Conservation (phyloP, 2,113 vertebrate species). For the Chlamydotis undulata region DNA sequence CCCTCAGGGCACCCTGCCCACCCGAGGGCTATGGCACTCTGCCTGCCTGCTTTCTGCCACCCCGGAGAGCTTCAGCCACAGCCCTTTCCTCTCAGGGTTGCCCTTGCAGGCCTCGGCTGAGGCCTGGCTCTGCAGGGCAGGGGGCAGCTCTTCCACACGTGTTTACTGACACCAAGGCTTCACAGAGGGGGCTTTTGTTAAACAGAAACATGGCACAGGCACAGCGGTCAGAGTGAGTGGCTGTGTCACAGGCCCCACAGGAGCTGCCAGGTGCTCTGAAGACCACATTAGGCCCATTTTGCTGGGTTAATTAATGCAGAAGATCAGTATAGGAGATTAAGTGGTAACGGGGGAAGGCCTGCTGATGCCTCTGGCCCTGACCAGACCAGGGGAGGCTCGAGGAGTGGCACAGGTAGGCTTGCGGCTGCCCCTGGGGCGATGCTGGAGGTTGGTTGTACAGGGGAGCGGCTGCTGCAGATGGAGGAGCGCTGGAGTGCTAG, state of each 20-base stretch:
- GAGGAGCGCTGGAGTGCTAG: background rate
- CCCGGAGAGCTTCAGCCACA: background rate
- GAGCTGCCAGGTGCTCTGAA: background rate
- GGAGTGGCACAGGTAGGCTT: background rate
- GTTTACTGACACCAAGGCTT: too few relatives aligned
- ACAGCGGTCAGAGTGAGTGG: background rate
- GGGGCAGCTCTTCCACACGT: background rate
- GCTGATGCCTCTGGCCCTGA: background rate
- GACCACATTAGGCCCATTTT: background rate
- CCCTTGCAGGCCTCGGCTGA: background rate
- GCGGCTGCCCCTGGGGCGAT: rapidly evolving
- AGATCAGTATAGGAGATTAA: background rate
- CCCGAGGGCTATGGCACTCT: rapidly evolving
- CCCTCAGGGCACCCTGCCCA: background rate
- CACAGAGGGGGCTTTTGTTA: background rate
- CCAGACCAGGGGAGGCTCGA: background rate
- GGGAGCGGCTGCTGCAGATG: background rate
- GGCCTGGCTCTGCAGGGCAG: background rate
- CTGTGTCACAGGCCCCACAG: rapidly evolving
- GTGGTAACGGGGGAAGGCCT: rapidly evolving
- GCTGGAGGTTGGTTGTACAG: background rate
- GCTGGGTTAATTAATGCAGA: background rate
- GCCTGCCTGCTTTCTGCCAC: background rate
- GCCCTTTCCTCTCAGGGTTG: rapidly evolving
- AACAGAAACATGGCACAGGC: background rate